Evolutionary conservation across 2,113 vertebrate species (phyloP), one percentile per base, ranked within the genome.

Genomic region (Arvicanthis niloticus): DNA sequence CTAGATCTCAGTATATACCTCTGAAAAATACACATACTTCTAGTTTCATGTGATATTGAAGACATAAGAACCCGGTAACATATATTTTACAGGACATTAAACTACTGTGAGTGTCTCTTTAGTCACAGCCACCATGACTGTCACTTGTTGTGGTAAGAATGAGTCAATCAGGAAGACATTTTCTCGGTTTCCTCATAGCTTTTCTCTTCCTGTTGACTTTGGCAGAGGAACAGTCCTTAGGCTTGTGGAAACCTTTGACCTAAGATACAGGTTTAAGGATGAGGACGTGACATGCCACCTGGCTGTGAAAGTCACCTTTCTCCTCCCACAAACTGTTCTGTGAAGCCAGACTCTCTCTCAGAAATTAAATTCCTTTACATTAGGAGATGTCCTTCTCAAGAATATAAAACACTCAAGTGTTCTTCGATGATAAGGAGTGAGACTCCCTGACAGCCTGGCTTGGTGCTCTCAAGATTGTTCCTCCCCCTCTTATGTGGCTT

Each of bases 171-270:
- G 53, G 22, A 45, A 88, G 76, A 88, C 70, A 81, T 84, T 40
- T 93, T 62, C 40, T 37, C 29, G 60, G 34, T 78, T 68, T 34
- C 7, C 58, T 93, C 58, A 10, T 40, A 75, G 76, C 4, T 37
- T 68, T 93, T 29, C 60, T 81, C 72, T 95, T 97, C 97, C 91
- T 96, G 92, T 92, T 93, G 87, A 94, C 67, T 88, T 75, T 65
- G 17, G 62, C 70, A 87, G 80, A 88, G 68, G 26, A 95, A 93
- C 53, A 84, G 15, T 80, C 21, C 70, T 88, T 1, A 40, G 62
- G 40, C 42, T 40, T 62, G 12, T 70, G 11, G 62, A 86, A 72
- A 70, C 1, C n/a, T 78, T 82, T 88, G 90, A 40, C 53, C 42
- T 82, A 62, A 62, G 81, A 86, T 22, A 42, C 16, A 81, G 24